These are phyloP conservation scores for Pediacus dermestoides DNA, from an alignment of 2,888 invertebrate species.

Conservation along the genomic window DNA sequence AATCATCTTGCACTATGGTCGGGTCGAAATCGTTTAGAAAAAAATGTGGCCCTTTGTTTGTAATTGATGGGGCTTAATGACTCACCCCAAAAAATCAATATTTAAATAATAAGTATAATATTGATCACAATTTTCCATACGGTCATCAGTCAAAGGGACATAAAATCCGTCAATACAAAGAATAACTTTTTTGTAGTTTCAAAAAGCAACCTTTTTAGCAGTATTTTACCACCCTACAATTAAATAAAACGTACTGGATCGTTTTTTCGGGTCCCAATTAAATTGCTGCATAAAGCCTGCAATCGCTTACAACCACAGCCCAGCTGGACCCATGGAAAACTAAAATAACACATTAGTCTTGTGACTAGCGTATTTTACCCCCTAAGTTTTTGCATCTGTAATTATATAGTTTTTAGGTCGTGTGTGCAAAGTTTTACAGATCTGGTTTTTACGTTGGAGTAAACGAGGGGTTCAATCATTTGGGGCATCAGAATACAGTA, in stretches of 20 bases:
- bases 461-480: too few species aligned
- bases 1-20: slow-evolving; percentile 7
- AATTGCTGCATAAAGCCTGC: not conserved
- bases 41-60: too few species aligned
- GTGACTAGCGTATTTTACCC: slow-evolving; percentile 48
- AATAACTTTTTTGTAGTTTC: too few species aligned
- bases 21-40: too few species aligned
- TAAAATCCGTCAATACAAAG: too few species aligned
- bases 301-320: slow-evolving; percentile 35
- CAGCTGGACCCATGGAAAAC: slow-evolving; percentile 42
- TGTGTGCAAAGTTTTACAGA: slow-evolving; percentile 36
- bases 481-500: too few species aligned
- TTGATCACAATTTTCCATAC: too few species aligned
- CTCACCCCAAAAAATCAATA: too few species aligned
- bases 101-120: too few species aligned
- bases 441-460: too few species aligned
- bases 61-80: too few species aligned
- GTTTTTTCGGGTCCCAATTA: slow-evolving; percentile 1
- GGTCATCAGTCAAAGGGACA: too few species aligned
- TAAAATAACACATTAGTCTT: slow-evolving; percentile 48
- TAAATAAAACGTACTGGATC: slow-evolving; percentile 24
- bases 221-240: slow-evolving; percentile 24
- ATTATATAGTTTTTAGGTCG: slow-evolving; percentile 41
- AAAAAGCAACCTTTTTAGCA: slow-evolving; percentile 18
- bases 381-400: slow-evolving; percentile 40